phyloP scores from a whole-genome alignment of 2,888 invertebrate species.

The Orchesella flavescens region DNA sequence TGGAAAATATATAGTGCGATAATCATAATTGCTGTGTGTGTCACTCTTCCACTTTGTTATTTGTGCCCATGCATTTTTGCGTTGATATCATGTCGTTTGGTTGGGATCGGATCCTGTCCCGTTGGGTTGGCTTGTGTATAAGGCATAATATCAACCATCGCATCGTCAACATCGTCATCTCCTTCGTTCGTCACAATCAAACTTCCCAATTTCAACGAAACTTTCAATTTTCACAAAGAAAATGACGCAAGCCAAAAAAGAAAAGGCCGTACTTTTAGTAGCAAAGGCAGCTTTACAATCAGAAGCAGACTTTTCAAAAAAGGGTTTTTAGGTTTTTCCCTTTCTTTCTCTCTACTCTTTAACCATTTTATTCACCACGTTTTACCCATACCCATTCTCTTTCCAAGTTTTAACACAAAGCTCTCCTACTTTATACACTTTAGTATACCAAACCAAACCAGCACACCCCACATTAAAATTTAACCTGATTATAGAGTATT shows the following conservation, averaged over 20 bases:
- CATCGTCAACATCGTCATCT: constrained; percentile 1
- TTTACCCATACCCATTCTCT: too few relatives aligned
- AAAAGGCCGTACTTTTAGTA: neutral
- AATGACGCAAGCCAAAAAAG: constrained; percentile 11
- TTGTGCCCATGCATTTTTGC: neutral
- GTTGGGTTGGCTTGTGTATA: neutral
- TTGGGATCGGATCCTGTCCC: neutral
- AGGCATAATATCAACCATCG: constrained; percentile 21
- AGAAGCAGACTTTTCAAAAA: too few relatives aligned
- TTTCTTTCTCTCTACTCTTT: too few relatives aligned
- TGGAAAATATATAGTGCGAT: neutral
- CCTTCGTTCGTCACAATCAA: constrained; percentile 6
- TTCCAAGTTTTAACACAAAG: too few relatives aligned
- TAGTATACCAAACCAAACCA: too few relatives aligned
- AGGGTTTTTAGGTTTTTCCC: too few relatives aligned
- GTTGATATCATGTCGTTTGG: neutral
- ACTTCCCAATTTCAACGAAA: neutral
- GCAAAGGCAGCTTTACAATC: neutral
- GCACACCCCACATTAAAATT: too few relatives aligned
- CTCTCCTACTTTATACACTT: too few relatives aligned
- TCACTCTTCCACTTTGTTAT: neutral
- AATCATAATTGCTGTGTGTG: neutral
- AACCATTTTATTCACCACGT: too few relatives aligned
- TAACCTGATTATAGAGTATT: too few relatives aligned
- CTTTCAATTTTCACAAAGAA: constrained; percentile 32